A percentile compares a stretch with the other conserved stretches of the same genome.
These are phyloP conservation scores for Salmo trutta DNA, from an alignment of 2,797 vertebrate species.

Conservation along the genomic window DNA sequence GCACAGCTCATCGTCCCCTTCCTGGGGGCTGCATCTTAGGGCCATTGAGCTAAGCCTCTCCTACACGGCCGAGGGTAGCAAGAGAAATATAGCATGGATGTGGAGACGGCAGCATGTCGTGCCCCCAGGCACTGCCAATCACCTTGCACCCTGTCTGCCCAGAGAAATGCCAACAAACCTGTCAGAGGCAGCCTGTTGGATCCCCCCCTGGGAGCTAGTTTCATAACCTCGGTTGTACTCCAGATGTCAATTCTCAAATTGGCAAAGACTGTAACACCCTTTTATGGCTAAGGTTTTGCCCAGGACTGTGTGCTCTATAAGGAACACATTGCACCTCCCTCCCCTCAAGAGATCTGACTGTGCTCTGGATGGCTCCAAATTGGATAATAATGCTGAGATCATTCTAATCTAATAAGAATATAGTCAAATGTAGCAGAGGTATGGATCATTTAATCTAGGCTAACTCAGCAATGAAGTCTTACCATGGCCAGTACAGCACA, in stretches of 20 bases:
- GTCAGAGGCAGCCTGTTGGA: background rate
- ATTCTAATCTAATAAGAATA: background rate
- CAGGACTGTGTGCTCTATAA: background rate
- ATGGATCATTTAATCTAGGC: background rate
- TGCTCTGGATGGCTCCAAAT: background rate
- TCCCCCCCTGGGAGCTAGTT: background rate
- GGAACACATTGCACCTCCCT: background rate
- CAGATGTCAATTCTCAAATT: slow-evolving; percentile 24
- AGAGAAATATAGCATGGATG: background rate
- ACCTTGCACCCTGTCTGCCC: background rate
- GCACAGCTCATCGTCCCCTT: background rate
- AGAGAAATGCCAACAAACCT: background rate
- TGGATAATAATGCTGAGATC: background rate
- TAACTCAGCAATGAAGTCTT: background rate
- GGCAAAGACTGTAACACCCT: background rate
- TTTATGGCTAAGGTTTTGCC: background rate
- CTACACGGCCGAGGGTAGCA: background rate
- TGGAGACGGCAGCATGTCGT: background rate
- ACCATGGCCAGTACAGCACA: background rate
- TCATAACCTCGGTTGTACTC: slow-evolving; percentile 20
- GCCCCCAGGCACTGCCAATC: background rate
- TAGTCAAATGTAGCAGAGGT: background rate
- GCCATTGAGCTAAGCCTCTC: background rate
- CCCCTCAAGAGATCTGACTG: background rate
- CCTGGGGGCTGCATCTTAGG: background rate